phyloP scores from a whole-genome alignment of 2,888 invertebrate genomes.

The Hemithea aestivaria region DNA sequence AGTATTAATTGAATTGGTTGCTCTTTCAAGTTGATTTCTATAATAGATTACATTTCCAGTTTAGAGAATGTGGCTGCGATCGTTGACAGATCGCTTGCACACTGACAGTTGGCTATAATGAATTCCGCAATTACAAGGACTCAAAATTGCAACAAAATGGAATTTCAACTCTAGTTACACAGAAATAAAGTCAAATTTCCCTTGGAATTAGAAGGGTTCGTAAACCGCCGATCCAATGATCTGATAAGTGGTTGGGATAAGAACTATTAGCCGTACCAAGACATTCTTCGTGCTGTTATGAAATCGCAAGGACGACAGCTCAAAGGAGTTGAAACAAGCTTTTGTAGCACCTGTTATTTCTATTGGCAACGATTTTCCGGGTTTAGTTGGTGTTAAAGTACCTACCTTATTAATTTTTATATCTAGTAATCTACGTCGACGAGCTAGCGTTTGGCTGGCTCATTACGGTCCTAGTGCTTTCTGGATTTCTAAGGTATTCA shows the following conservation, averaged over 20 bases:
- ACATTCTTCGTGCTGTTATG: slow-evolving; percentile 38
- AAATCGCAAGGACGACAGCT: slow-evolving; percentile 32
- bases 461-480: too few relatives aligned
- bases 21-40: slow-evolving; percentile 20
- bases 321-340: slow-evolving; percentile 7
- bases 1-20: slow-evolving; percentile 15
- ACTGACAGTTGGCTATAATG: slow-evolving; percentile 41
- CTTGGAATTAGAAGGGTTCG: slow-evolving; percentile 16
- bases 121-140: slow-evolving; percentile 43
- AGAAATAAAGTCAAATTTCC: slow-evolving; percentile 23
- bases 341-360: too few relatives aligned
- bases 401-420: too few relatives aligned
- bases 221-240: slow-evolving; percentile 36
- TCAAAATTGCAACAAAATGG: slow-evolving; percentile 16
- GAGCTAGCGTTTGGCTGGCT: too few relatives aligned
- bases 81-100: slow-evolving; percentile 40
- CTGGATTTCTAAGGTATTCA: too few relatives aligned
- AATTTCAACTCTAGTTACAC: slow-evolving; percentile 18
- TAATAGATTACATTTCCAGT: slow-evolving; percentile 31
- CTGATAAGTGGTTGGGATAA: slow-evolving; percentile 45
- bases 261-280: slow-evolving; percentile 41
- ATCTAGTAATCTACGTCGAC: too few relatives aligned
- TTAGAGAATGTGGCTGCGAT: slow-evolving; percentile 33
- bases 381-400: too few relatives aligned
- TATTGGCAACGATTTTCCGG: too few relatives aligned